phyloP scores from a whole-genome alignment of 2,113 vertebrate genomes.

The Himantopus leucocephalus region DNA sequence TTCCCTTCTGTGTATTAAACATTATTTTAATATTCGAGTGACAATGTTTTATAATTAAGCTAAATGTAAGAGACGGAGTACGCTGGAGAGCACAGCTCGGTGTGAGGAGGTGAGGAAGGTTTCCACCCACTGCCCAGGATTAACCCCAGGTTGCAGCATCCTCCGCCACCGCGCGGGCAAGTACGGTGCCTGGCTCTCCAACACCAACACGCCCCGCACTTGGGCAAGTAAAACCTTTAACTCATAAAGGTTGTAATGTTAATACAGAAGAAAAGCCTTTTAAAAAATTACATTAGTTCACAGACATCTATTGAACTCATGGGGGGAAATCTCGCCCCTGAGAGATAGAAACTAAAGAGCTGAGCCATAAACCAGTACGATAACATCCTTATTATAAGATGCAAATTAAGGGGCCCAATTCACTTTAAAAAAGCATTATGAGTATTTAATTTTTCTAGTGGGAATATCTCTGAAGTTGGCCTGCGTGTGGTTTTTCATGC shows the following conservation, averaged over 20 bases:
- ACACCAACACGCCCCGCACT: rapidly evolving
- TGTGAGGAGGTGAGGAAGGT: conserved; percentile 61
- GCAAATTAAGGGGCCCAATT: conserved; percentile 82
- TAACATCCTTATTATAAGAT: conserved; percentile 86
- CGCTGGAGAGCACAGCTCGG: conserved; percentile 65
- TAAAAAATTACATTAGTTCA: conserved; percentile 78
- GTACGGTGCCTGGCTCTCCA: not conserved
- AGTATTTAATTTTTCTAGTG: conserved; percentile 85
- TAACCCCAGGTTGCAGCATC: not conserved
- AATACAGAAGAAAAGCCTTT: conserved; percentile 74
- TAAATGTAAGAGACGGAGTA: conserved; percentile 70
- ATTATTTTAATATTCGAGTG: conserved; percentile 81
- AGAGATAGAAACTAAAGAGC: conserved; percentile 80
- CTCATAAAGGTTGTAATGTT: conserved; percentile 71
- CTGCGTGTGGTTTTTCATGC: conserved; percentile 42
- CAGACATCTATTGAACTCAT: conserved; percentile 79
- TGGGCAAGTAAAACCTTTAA: conserved; percentile 59
- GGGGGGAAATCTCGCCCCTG: conserved; percentile 81
- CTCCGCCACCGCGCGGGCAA: rapidly evolving
- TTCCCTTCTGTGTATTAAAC: conserved; percentile 83
- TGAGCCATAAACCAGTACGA: conserved; percentile 79
- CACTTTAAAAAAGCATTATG: conserved; percentile 83
- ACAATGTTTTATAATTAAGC: conserved; percentile 84
- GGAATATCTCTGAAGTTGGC: conserved; percentile 80
- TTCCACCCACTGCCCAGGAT: not conserved